phyloP scores from a whole-genome alignment of 1,140 invertebrate genomes.

The Berghia stephanieae region DNA sequence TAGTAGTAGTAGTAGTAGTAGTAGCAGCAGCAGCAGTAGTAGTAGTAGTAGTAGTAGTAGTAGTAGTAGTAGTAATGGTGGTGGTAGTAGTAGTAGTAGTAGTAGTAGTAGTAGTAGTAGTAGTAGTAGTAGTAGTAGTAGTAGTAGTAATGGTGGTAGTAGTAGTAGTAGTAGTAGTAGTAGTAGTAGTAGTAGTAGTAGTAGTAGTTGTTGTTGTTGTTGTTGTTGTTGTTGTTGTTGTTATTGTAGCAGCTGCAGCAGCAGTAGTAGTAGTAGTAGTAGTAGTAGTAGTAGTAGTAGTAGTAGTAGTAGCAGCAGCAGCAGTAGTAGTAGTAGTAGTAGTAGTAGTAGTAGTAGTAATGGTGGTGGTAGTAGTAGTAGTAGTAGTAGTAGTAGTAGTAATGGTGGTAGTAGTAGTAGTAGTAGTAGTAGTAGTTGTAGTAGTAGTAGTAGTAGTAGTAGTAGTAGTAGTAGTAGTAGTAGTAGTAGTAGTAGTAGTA shows the following conservation, averaged over 20 bases:
- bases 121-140: neutral
- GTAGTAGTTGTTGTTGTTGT: neutral
- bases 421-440: neutral
- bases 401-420: neutral
- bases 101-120: neutral
- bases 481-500: neutral
- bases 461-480: neutral
- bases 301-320: conserved; percentile 1
- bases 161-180: neutral
- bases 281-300: conserved; percentile 1
- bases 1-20: neutral
- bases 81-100: too few species aligned
- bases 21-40: neutral
- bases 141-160: neutral
- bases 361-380: neutral
- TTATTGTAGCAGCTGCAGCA: too few species aligned
- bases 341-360: neutral
- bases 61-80: neutral
- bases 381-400: neutral
- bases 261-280: conserved; percentile 1
- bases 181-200: conserved; percentile 2
- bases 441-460: neutral
- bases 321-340: conserved; percentile 1
- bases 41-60: neutral
- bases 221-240: too few species aligned